Evolutionary conservation across 2,113 vertebrate genomes (phyloP).

Genomic region (Rutilus rutilus): DNA sequence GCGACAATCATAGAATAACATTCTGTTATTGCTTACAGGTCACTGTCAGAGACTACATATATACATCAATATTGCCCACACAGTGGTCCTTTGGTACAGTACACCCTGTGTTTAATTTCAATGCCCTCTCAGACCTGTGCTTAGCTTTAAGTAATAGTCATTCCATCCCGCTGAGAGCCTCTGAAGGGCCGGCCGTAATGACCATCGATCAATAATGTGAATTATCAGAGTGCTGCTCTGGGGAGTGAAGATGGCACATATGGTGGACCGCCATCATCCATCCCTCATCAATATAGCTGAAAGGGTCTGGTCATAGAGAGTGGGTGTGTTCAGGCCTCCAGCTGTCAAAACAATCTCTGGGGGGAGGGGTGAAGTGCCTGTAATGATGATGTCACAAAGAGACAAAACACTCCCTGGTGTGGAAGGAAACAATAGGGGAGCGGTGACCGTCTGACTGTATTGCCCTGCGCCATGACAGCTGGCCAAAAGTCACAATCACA

Average conservation of each 20-base stretch:
- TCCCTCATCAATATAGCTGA: conserved; percentile 56
- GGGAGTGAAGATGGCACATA: conserved; percentile 45
- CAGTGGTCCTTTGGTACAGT: conserved; percentile 23
- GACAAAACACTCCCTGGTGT: conserved; percentile 19
- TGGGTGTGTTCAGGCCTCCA: conserved; percentile 39
- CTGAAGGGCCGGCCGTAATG: conserved; percentile 48
- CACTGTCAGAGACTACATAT: neutral
- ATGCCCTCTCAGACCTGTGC: conserved; percentile 17
- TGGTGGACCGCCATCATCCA: conserved; percentile 43
- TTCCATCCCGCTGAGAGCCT: conserved; percentile 44
- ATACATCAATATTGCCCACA: conserved; percentile 25
- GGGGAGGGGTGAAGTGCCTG: conserved; percentile 1
- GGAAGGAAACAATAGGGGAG: conserved; percentile 42
- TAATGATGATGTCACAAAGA: conserved; percentile 53
- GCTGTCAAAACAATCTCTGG: conserved; percentile 57
- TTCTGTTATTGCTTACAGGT: neutral
- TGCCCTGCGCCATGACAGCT: conserved; percentile 34
- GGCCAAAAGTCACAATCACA: conserved; percentile 46
- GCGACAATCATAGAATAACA: neutral
- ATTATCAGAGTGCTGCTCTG: conserved; percentile 46
- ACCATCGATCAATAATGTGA: conserved; percentile 54
- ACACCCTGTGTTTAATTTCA: neutral
- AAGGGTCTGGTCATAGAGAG: conserved; percentile 41
- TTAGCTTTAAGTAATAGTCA: conserved; percentile 36
- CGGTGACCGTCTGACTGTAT: conserved; percentile 30